Base-by-base conservation (phyloP, 1,140 invertebrate genomes). In the Pogonus chalceus region DNA sequence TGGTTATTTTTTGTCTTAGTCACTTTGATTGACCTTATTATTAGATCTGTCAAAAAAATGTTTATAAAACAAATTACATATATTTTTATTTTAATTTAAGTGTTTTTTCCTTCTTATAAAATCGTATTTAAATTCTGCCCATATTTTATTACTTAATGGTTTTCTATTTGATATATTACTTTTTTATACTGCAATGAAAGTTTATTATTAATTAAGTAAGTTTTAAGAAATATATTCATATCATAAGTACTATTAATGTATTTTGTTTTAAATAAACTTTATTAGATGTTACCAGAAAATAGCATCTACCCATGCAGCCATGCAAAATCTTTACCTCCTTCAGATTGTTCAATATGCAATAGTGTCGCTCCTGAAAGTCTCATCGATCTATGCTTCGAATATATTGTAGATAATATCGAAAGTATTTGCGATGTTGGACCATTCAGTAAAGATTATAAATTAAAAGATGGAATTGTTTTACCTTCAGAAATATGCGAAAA, bases 401-500 rank as follows among this genome's bases (percentile, higher is more conserved):
- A 77, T 61, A 78, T 85, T 31, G 77, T 81, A 54, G 74, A 79
- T 57, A 72, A 84, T 67, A 59, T 82, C n/a, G 72, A 79, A 48
- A 76, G 79, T 10, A 76, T 85, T 52, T 79, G 79, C 43, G 65
- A 63, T 20, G 65, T 60, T 37, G 65, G 65, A 50, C 59, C 63
- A 37, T 53, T 57, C 49, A 71, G 68, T 2, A 66, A 70, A 31
- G 60, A 69, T 35, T 62, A 72, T 52, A 63, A 58, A 55, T 68
- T 79, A 24, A 72, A 66, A 54, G 68, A 72, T 59, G 80, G 76
- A 35, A 63, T 86, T 26, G 73, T 72, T 55, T 72, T 85, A 37
- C 85, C 83, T 4, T 79, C 76, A 58, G 84, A 84, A 69, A 82
- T 87, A 56, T 86, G 84, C 65, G 84, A 87, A 65, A 78, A 75